Evolutionary conservation across 2,888 invertebrate species (phyloP).

Genomic region (Byasa hedistus): DNA sequence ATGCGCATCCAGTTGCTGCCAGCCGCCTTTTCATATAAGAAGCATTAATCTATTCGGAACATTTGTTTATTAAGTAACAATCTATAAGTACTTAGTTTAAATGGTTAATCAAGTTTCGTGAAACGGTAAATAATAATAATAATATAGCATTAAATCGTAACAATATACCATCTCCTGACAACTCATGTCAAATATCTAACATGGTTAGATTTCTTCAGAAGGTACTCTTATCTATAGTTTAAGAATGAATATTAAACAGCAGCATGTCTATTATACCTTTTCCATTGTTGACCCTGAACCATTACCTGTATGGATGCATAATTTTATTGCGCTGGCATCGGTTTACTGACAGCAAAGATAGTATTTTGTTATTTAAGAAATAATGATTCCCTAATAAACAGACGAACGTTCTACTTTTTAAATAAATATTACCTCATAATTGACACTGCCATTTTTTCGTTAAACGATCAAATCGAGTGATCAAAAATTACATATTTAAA

Average conservation of each 20-base stretch:
- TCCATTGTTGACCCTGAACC: background rate
- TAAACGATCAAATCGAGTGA: too few species aligned
- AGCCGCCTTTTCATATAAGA: too few species aligned
- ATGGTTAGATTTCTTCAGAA: too few species aligned
- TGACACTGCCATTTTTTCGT: background rate
- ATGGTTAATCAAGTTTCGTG: too few species aligned
- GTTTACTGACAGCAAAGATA: background rate
- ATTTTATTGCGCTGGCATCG: background rate
- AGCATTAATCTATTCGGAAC: too few species aligned
- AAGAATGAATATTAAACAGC: background rate
- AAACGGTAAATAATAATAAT: too few species aligned
- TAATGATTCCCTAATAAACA: background rate
- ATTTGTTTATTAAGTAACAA: too few species aligned
- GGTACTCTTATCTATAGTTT: background rate
- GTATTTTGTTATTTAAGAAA: background rate
- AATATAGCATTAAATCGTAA: too few species aligned
- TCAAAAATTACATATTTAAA: background rate
- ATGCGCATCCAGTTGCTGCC: too few species aligned
- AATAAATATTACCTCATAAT: background rate
- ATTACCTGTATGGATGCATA: background rate
- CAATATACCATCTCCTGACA: too few species aligned
- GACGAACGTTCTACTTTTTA: background rate
- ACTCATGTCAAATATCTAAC: too few species aligned
- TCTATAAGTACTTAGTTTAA: too few species aligned
- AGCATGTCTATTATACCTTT: background rate